Base-by-base conservation (phyloP, 2,888 invertebrate species). In the Cataglyphis rosenhaueri region DNA sequence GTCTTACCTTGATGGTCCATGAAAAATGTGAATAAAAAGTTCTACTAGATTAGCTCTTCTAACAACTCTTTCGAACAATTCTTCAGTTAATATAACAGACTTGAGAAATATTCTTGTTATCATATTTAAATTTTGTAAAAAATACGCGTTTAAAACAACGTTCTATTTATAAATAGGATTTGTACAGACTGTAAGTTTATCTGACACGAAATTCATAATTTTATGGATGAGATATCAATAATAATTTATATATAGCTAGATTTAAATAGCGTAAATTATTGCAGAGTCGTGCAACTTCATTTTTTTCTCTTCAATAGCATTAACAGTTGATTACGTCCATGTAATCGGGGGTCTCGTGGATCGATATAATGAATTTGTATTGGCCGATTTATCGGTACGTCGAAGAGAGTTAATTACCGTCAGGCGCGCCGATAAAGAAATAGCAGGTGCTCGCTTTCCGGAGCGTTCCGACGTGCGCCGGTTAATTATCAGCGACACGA, bases 401-500 rank as follows among this genome's bases (percentile, higher is more conserved):
- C 57, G 70, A 38, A 73, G 52, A n/a, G 64, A 83, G 82, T 86
- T 87, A 87, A 88, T 88, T 88, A 83, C 79, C 35, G 38, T 25
- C 41, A 48, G 82, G 44, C 83, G 44, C 83, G 48, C 32, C 82
- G 73, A 68, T 3, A 73, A 85, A 85, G 87, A 86, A 87, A 66
- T 59, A 82, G 55, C 84, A 75, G 70, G 55, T 78, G 70, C 73
- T 44, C 55, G 59, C 29, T 64, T 74, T 78, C 74, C 35, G 59
- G 59, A 73, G 81, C 70, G 15, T 65, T 32, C 65, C 41, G 48
- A 44, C 32, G 59, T 78, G 81, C 70, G 68, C 83, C 61, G 65
- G 82, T 85, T 88, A 88, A 88, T 87, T 87, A 86, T 48, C 82
- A 74, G 48, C 74, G 52, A 82, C 82, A 82, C 79, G 57, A 52